Evolutionary conservation across 2,888 invertebrate genomes (phyloP).

Genomic region (Ametastegia equiseti): DNA sequence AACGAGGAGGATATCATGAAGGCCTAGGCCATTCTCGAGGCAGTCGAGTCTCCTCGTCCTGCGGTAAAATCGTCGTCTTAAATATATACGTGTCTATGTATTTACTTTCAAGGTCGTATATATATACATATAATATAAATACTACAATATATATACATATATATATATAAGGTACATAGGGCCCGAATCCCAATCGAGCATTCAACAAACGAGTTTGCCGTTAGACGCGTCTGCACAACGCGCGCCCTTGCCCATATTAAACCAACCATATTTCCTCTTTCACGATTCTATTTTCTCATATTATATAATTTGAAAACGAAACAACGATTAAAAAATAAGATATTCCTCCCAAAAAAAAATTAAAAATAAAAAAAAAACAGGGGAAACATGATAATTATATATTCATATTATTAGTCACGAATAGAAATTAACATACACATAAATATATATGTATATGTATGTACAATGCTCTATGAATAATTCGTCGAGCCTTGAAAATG

Average conservation of each 20-base stretch:
- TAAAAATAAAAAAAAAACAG: background rate
- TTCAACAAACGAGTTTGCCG: constrained; percentile 27
- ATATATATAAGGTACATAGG: too few relatives aligned
- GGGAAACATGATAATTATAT: background rate
- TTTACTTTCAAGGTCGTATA: constrained; percentile 26
- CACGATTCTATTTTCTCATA: background rate
- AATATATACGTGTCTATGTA: too few relatives aligned
- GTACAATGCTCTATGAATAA: too few relatives aligned
- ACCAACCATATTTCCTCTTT: background rate
- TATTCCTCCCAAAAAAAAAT: too few relatives aligned
- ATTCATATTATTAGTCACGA: background rate
- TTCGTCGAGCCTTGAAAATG: background rate
- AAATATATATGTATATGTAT: background rate
- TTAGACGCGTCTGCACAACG: background rate
- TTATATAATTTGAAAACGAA: background rate
- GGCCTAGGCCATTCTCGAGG: background rate
- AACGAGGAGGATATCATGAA: background rate
- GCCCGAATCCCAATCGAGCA: constrained; percentile 27
- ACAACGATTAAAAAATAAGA: too few relatives aligned
- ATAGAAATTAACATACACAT: background rate
- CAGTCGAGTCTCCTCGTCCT: background rate
- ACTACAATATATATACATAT: too few relatives aligned
- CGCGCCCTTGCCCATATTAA: constrained; percentile 5
- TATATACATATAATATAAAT: too few relatives aligned
- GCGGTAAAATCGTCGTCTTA: background rate